A percentile compares a stretch with the other conserved stretches of the same genome.
These are phyloP conservation scores for Trematocara stigmaticum DNA, from an alignment of 2,113 vertebrate species.

Conservation along the genomic window DNA sequence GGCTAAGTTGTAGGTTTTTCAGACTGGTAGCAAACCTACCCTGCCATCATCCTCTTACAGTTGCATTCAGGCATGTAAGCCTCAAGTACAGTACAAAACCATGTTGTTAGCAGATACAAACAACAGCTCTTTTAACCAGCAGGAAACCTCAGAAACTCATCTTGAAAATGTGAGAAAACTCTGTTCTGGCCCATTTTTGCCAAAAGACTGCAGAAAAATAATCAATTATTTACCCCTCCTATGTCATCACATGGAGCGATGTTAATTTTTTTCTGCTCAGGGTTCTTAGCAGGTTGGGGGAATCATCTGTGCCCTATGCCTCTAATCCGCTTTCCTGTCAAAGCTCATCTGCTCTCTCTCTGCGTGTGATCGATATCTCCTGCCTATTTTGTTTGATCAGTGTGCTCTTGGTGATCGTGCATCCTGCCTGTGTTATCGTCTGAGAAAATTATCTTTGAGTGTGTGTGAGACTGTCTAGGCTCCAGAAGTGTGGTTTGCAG, in stretches of 20 bases:
- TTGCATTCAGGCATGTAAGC: not conserved
- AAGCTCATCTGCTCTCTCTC: not conserved
- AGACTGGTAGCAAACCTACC: not conserved
- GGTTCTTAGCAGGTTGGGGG: not conserved
- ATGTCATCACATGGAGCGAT: not conserved
- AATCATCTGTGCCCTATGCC: not conserved
- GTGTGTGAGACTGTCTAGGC: not conserved
- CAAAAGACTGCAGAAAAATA: not conserved
- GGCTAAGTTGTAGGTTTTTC: not conserved
- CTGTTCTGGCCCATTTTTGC: constrained; percentile 3
- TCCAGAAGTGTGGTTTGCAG: not conserved
- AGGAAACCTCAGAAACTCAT: not conserved
- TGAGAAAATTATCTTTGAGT: not conserved
- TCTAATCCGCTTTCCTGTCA: not conserved
- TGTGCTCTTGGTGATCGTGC: not conserved
- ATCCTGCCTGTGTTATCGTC: not conserved
- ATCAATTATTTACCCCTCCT: constrained; percentile 33
- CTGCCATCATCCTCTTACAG: not conserved
- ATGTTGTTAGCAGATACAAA: not conserved
- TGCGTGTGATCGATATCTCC: not conserved
- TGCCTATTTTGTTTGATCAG: not conserved
- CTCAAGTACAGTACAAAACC: not conserved
- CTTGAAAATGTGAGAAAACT: not conserved
- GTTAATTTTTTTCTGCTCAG: not conserved
- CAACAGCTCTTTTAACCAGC: not conserved